These are phyloP conservation scores for Caenorhabditis wallacei DNA, from an alignment of 2,888 invertebrate species.

Conservation along the genomic window DNA sequence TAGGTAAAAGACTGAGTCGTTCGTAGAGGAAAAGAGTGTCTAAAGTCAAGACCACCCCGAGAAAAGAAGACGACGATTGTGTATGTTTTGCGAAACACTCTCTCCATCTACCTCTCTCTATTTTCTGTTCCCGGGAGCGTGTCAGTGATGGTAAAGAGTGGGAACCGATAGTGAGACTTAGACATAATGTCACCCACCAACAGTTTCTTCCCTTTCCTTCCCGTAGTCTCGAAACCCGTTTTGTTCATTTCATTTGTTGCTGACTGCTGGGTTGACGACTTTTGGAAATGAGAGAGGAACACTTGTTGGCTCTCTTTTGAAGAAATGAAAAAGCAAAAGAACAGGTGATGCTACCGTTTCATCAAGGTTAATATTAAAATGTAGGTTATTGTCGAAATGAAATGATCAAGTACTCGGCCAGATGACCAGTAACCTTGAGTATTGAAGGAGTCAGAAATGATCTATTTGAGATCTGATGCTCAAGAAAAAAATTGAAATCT, in stretches of 20 bases:
- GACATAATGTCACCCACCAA: slow-evolving; percentile 24
- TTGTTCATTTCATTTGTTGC: slow-evolving; percentile 53
- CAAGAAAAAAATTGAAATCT: too few species aligned
- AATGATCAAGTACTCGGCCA: slow-evolving; percentile 33
- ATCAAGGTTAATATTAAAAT: slow-evolving; percentile 23
- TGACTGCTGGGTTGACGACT: slow-evolving; percentile 26
- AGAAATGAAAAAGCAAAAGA: not conserved
- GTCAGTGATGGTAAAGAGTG: slow-evolving; percentile 18
- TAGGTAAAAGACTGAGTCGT: slow-evolving; percentile 49
- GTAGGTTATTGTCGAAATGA: slow-evolving; percentile 34
- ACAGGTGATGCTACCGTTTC: slow-evolving; percentile 45
- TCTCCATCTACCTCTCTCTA: slow-evolving; percentile 47
- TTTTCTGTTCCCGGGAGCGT: slow-evolving; percentile 55
- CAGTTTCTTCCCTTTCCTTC: slow-evolving; percentile 34
- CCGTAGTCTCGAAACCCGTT: slow-evolving; percentile 60
- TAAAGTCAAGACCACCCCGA: slow-evolving; percentile 59
- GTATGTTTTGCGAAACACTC: slow-evolving; percentile 63
- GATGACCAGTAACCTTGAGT: slow-evolving; percentile 37
- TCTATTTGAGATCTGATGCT: too few species aligned
- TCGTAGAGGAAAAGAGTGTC: slow-evolving; percentile 44
- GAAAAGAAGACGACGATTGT: slow-evolving; percentile 55
- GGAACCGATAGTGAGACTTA: slow-evolving; percentile 49
- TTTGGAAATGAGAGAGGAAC: slow-evolving; percentile 38
- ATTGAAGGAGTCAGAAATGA: slow-evolving; percentile 2
- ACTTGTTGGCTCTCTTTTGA: slow-evolving; percentile 25